phyloP scores from a whole-genome alignment of 2,888 invertebrate species.

The Tridacna gigas region DNA sequence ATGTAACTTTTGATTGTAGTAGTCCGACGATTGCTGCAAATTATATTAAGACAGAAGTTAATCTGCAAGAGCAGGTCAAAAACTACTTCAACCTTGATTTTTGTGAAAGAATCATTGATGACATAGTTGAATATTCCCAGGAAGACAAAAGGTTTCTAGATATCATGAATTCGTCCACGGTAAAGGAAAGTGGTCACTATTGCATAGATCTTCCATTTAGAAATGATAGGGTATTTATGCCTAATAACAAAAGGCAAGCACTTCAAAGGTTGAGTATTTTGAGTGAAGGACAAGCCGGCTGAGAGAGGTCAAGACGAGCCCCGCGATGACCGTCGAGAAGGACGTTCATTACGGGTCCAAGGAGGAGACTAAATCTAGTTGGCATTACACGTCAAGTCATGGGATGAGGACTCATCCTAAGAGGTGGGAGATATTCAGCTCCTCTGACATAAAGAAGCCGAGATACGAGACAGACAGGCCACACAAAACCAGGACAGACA shows the following conservation, averaged over 20 bases:
- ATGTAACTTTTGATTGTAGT: background rate
- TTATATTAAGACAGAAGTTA: slow-evolving; percentile 13
- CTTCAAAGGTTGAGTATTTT: background rate
- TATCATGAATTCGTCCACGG: background rate
- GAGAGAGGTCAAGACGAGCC: no score
- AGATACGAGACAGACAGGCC: background rate
- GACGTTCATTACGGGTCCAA: no score
- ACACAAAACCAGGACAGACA: background rate
- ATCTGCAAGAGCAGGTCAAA: slow-evolving; percentile 15
- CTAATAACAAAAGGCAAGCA: slow-evolving; percentile 13
- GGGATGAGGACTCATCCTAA: no score
- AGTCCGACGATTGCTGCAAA: background rate
- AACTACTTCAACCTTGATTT: slow-evolving; percentile 48
- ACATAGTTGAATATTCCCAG: slow-evolving; percentile 22
- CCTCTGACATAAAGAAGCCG: background rate
- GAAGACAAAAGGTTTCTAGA: slow-evolving; percentile 42
- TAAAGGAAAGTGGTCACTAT: slow-evolving; percentile 43
- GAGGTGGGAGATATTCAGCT: no score
- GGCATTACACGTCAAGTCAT: no score
- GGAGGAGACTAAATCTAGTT: no score
- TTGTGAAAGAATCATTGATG: slow-evolving; percentile 43
- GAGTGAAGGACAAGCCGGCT: no score
- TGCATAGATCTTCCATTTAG: slow-evolving; percentile 9
- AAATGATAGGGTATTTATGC: background rate
- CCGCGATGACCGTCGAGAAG: no score